Percentiles rank a stretch among this genome's conserved stretches.
Evolutionary conservation across 2,888 invertebrate species (phyloP).

Genomic region (Automeris io): DNA sequence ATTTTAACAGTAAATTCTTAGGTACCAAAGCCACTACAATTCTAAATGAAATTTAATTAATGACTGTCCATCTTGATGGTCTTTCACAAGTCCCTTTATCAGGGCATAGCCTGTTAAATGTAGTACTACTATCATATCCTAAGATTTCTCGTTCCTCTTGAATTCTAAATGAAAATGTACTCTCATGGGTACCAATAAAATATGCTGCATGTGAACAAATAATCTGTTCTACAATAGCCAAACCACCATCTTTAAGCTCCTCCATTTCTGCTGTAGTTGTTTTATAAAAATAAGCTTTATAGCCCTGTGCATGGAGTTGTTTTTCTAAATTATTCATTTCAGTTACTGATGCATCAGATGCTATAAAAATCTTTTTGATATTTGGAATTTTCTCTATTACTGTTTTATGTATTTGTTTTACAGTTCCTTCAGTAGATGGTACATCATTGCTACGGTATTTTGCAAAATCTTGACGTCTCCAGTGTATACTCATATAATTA

Average conservation of each 20-base stretch:
- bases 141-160: constrained; percentile 98
- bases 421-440: constrained; percentile 87
- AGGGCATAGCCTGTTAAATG: constrained; percentile 92
- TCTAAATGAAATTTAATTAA: constrained; percentile 56
- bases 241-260: constrained; percentile 86
- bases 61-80: constrained; percentile 87
- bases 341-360: constrained; percentile 86
- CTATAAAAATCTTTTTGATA: constrained; percentile 81
- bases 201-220: constrained; percentile 92
- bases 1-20: too few species aligned
- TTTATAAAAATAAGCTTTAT: constrained; percentile 39
- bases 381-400: constrained; percentile 68
- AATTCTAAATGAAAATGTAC: constrained; percentile 97
- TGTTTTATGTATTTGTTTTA: constrained; percentile 81
- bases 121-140: constrained; percentile 86
- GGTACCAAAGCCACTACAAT: too few species aligned
- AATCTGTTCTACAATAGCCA: constrained; percentile 96
- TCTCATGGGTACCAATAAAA: constrained; percentile 95
- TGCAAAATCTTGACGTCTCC: constrained; percentile 93
- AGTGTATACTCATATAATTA: constrained; percentile 89
- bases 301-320: constrained; percentile 49
- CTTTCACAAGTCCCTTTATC: constrained; percentile 80
- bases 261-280: constrained; percentile 67
- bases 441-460: constrained; percentile 83
- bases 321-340: constrained; percentile 69